These are phyloP conservation scores for Styela clava DNA, from an alignment of 23 tunicate species.

Conservation along the genomic window DNA sequence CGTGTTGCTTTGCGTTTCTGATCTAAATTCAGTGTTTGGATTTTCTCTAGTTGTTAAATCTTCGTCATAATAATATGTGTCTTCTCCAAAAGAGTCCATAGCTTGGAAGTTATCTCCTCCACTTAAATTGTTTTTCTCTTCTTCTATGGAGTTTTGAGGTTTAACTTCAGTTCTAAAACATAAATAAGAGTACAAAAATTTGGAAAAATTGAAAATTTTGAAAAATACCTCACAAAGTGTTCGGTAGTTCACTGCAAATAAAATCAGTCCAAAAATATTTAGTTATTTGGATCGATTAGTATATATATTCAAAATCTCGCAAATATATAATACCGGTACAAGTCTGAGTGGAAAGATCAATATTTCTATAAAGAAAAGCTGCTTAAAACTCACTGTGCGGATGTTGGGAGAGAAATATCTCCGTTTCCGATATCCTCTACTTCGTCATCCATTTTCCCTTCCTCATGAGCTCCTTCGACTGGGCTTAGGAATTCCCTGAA, in stretches of 20 bases:
- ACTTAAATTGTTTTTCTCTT: not conserved
- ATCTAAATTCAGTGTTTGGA: not conserved
- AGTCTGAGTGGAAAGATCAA: no score
- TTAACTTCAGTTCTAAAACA: no score
- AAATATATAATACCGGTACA: no score
- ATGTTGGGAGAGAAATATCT: not conserved
- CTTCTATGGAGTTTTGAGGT: not conserved
- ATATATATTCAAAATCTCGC: no score
- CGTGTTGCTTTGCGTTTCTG: not conserved
- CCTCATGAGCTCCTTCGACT: not conserved
- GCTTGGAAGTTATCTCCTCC: constrained; percentile 23
- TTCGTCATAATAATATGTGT: constrained; percentile 23
- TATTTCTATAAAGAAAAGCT: no score
- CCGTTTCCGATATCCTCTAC: not conserved
- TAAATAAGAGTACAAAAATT: no score
- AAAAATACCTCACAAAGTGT: no score
- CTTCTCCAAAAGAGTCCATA: constrained; percentile 12
- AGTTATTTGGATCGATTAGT: no score
- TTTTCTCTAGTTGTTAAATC: not conserved
- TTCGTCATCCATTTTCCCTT: not conserved
- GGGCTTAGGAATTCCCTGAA: not conserved
- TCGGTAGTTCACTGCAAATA: no score
- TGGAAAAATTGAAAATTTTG: no score
- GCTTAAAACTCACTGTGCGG: not conserved
- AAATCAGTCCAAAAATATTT: no score